These are phyloP conservation scores for Oxygymnocypris stewartii DNA, from an alignment of 2,113 vertebrate species.

Conservation along the genomic window DNA sequence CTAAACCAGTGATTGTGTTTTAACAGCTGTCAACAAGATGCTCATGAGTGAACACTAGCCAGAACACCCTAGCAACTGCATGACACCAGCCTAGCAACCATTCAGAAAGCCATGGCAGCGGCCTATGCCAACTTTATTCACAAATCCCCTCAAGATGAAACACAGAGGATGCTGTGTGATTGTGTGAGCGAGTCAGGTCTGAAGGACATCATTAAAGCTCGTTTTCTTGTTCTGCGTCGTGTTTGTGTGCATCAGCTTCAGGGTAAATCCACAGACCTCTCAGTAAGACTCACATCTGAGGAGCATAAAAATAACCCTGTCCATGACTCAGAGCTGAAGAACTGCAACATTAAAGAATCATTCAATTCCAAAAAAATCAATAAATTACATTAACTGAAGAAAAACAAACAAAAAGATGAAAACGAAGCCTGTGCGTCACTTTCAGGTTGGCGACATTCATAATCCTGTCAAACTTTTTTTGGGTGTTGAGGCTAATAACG, in stretches of 20 bases:
- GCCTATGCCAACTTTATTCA: background rate
- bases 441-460: too few species aligned
- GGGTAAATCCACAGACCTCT: background rate
- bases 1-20: too few species aligned
- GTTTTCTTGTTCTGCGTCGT: too few species aligned
- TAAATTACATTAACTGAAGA: background rate
- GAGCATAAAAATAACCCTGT: background rate
- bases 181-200: too few species aligned
- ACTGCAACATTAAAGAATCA: too few species aligned
- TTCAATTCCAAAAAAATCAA: background rate
- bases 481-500: too few species aligned
- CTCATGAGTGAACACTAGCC: too few species aligned
- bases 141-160: background rate
- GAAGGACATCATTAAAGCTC: background rate
- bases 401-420: too few species aligned
- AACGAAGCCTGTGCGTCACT: too few species aligned
- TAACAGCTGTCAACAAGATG: too few species aligned
- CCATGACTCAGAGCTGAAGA: background rate
- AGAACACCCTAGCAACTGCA: too few species aligned
- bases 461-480: too few species aligned
- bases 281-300: background rate
- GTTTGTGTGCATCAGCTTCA: background rate
- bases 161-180: background rate
- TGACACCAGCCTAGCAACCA: background rate
- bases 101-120: background rate